Evolutionary conservation across 2,797 vertebrate genomes (phyloP).

Genomic region (Aselliscus stoliczkanus): DNA sequence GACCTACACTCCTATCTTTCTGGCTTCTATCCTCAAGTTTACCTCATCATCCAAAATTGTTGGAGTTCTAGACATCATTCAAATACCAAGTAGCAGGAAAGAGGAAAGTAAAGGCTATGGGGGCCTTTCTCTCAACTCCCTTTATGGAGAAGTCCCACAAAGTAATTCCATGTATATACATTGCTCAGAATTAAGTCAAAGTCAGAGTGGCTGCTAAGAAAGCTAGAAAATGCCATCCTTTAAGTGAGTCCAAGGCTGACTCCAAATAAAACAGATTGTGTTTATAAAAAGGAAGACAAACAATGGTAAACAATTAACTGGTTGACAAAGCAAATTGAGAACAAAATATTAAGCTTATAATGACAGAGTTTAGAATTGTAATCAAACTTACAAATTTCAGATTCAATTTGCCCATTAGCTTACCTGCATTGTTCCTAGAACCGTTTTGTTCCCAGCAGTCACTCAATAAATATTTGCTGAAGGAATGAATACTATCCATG

Average conservation of each 20-base stretch:
- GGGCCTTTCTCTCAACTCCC: neutral
- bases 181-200: neutral
- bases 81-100: neutral
- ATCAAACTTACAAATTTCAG: neutral
- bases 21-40: neutral
- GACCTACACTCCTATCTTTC: neutral
- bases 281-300: neutral
- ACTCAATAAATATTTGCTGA: constrained; percentile 16
- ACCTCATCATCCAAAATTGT: neutral
- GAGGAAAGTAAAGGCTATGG: neutral
- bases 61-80: too few relatives aligned
- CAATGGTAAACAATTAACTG: neutral
- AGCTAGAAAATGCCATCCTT: neutral
- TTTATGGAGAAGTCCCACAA: neutral
- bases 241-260: neutral
- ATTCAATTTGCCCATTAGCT: neutral
- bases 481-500: neutral
- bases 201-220: neutral
- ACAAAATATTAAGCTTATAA: neutral
- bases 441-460: neutral
- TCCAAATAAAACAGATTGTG: neutral
- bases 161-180: neutral
- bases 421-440: neutral
- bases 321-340: neutral
- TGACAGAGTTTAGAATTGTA: neutral